Base-by-base conservation (phyloP, 2,888 invertebrate genomes). In the Bellardia pandia region DNA sequence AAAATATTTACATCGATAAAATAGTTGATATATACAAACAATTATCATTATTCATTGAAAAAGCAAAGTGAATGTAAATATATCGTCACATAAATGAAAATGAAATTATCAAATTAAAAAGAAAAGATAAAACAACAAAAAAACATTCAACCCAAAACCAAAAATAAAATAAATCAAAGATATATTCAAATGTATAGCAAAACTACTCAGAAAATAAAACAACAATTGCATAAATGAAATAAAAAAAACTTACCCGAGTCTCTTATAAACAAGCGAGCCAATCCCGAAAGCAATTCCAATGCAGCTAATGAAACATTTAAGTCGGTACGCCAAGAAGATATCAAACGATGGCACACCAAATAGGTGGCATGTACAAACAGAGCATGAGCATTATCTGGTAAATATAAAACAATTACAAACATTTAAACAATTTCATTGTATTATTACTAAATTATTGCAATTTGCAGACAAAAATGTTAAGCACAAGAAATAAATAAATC, bases 321-420 rank as follows among this genome's bases (percentile, higher is more conserved):
- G 94, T 99, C 99, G 0, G 97, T 96, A 94, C 98, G 99, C 99
- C 99, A 99, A 0, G 98, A 97, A 0, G 98, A 98, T 92, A 98
- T 98, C 85, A 99, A 95, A 33, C 98, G 96, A 93, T 98, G 98
- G 92, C 98, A 99, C 53, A 99, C 98, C 90, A 99, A 95, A 92
- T 98, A 98, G 0, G 98, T 98, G 8, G 98, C 98, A 85, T 98
- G 96, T 0, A 98, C 98, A 91, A 98, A 98, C 88, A 99, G 93
- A 2, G 98, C 98, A 92, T 97, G 96, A 0, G 97, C 97, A 71
- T 97, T 97, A 94, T 97, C 97, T 97, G 93, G 89, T 91, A 92
- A 87, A 71, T 30, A 64, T 56, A 74, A 14, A 64, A 53, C 53
- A 76, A 45, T 33, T 60, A 45, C 11, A 68, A 30, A 7, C 3